A percentile compares a stretch with the other conserved stretches of the same genome.
Evolutionary conservation across 2,797 vertebrate genomes (phyloP).

Genomic region (Platalea minor): DNA sequence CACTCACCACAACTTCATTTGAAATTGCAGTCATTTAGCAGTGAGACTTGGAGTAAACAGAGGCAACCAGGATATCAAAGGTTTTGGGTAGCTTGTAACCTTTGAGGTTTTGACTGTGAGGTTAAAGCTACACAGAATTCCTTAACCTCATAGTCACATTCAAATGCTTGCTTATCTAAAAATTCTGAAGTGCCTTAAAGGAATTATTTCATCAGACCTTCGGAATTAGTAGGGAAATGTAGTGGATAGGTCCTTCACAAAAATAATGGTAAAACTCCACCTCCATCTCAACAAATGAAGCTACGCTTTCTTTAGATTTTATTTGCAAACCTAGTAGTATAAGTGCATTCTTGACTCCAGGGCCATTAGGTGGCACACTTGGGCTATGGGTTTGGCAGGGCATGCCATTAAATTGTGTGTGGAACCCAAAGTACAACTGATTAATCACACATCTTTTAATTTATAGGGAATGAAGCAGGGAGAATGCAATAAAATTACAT

Average conservation of each 20-base stretch:
- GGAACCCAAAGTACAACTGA: neutral
- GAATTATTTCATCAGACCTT: neutral
- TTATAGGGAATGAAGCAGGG: neutral
- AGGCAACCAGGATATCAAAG: neutral
- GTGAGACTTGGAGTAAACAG: neutral
- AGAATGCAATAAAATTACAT: slow-evolving; percentile 4
- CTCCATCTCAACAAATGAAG: neutral
- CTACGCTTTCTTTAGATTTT: neutral
- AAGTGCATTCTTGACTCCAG: neutral
- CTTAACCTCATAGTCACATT: neutral
- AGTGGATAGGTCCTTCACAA: neutral
- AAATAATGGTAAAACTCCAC: neutral
- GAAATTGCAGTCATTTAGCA: neutral
- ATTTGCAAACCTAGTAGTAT: neutral
- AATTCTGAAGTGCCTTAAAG: neutral
- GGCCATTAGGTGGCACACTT: slow-evolving; percentile 40
- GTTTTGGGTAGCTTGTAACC: neutral
- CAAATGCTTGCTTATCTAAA: neutral
- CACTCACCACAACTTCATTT: neutral
- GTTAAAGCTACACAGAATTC: neutral
- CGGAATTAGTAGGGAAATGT: neutral
- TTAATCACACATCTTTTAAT: neutral
- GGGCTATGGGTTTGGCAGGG: slow-evolving; percentile 10
- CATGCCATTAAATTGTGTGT: neutral
- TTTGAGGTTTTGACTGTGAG: neutral